Percentiles rank a stretch among this genome's conserved stretches.
These are phyloP conservation scores for Sebastes paucispinis DNA, from an alignment of 2,797 vertebrate genomes.

Conservation along the genomic window DNA sequence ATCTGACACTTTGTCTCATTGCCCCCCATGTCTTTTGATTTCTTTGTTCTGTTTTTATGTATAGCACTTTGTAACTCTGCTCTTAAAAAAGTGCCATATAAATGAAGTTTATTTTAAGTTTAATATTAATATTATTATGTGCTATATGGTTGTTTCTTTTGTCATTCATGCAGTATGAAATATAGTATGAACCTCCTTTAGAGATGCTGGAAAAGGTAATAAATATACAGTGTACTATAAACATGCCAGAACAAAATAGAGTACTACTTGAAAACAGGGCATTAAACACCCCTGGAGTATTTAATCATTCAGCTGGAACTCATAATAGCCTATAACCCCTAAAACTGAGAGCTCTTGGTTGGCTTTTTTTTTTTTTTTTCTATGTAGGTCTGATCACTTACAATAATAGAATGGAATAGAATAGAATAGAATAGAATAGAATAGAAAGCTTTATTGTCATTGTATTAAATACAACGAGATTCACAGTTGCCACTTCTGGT, in stretches of 20 bases:
- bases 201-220: constrained; percentile 1
- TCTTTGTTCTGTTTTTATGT: too few species aligned
- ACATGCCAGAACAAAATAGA: constrained; percentile 15
- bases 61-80: too few species aligned
- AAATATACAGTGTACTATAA: constrained; percentile 16
- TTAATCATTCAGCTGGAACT: constrained; percentile 17
- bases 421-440: not conserved
- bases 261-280: constrained; percentile 1
- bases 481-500: too few species aligned
- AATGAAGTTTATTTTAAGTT: too few species aligned
- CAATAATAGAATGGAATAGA: not conserved
- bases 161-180: not conserved
- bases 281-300: not conserved
- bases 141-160: not conserved
- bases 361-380: not conserved
- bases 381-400: not conserved
- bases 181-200: not conserved
- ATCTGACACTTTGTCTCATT: too few species aligned
- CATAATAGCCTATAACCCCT: not conserved
- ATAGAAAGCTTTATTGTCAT: too few species aligned
- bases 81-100: too few species aligned
- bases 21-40: too few species aligned
- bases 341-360: not conserved
- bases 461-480: too few species aligned
- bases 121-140: not conserved